These are phyloP conservation scores for Heteromyza rotundicornis DNA, from an alignment of 2,888 invertebrate species.

Conservation along the genomic window DNA sequence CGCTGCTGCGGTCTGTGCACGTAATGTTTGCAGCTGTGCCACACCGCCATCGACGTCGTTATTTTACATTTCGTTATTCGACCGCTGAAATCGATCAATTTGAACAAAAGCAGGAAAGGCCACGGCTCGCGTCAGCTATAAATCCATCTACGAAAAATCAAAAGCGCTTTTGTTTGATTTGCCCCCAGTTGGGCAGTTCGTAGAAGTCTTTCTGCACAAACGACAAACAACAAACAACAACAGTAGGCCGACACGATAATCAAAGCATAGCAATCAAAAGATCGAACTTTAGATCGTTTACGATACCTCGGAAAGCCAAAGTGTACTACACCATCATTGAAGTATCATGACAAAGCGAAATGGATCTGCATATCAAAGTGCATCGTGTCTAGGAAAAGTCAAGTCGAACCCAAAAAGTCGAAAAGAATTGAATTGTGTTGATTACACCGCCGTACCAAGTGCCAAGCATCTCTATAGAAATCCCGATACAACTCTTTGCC, in stretches of 20 bases:
- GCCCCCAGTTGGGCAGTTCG: not conserved
- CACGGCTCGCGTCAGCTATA: constrained; percentile 19
- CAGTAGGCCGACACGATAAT: not conserved
- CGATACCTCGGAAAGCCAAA: too few relatives aligned
- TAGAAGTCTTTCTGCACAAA: not conserved
- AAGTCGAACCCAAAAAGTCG: too few relatives aligned
- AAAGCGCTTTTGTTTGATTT: not conserved
- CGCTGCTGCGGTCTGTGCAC: not conserved
- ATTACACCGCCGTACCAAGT: too few relatives aligned
- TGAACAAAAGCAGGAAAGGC: constrained; percentile 10
- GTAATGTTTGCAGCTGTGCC: constrained; percentile 13
- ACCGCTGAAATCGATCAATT: constrained; percentile 18
- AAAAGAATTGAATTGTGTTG: too few relatives aligned
- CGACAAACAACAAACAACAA: too few relatives aligned
- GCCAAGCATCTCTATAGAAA: too few relatives aligned
- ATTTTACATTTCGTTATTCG: not conserved
- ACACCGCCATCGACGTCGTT: not conserved
- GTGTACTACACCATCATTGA: too few relatives aligned
- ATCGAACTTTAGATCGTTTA: not conserved
- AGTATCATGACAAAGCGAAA: too few relatives aligned
- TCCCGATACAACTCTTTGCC: too few relatives aligned
- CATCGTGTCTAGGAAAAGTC: too few relatives aligned
- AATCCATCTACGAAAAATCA: constrained; percentile 22
- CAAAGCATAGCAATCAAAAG: not conserved
- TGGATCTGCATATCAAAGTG: too few relatives aligned